Evolutionary conservation across 2,888 invertebrate genomes (phyloP), one percentile per base, ranked within the genome.

Genomic region (Xestobium rufovillosum): DNA sequence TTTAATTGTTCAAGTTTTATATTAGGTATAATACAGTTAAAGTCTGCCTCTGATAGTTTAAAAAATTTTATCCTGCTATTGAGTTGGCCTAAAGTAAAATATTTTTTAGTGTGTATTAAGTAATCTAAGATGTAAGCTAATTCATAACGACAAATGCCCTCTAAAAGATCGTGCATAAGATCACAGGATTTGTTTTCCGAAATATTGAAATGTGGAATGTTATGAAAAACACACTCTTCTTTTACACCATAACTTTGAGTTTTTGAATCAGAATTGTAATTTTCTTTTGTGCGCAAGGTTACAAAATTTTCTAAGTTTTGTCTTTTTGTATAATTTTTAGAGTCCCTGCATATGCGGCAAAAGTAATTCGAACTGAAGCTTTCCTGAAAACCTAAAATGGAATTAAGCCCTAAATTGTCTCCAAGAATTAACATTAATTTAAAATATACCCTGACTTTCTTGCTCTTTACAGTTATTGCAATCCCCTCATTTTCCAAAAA

Each of bases 341-440:
- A 26, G 33, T 23, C 10, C 29, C 9, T 28, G 26, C 38, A 43
- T 25, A 41, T 31, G 16, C 41, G 25, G 26, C 43, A 43, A 33
- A 26, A 41, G 11, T 31, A 33, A 23, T 43, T 26, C 17, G 41
- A 23, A 15, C 14, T 29, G 26, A 43, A 43, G 29, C 37, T 37
- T 35, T 41, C 38, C 11, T 27, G 26, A 28, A 41, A 43, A 11
- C 43, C 41, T 8, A 27, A 10, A n/a, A 42, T 26, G 10, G 39
- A 39, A 34, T 42, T 39, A 15, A 42, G 14, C 6, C 42, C 42
- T 25, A 39, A 12, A 27, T 27, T 27, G 28, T 27, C 28, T 8
- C 28, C 28, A n/a, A 27, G 6, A 10, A 27, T 10, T 27, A 27
- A 36, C 32, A 31, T 27, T 17, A 40, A 32, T 23, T 30, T 17